These are phyloP conservation scores for Sminthopsis crassicaudata DNA, from an alignment of 2,113 vertebrate genomes.

Conservation along the genomic window DNA sequence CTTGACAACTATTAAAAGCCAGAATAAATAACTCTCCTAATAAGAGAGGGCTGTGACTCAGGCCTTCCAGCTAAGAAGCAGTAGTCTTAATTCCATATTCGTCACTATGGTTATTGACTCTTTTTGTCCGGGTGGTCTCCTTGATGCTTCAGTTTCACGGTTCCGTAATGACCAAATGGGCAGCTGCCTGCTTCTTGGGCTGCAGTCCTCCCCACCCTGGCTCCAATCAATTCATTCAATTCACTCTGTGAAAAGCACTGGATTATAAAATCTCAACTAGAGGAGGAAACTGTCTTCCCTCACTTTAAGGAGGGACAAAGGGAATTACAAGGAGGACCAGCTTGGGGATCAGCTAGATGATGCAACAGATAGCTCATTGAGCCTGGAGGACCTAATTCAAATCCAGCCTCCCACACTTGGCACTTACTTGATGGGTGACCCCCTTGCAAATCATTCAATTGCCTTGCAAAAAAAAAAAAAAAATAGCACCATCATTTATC, in stretches of 20 bases:
- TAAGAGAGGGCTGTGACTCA: not conserved
- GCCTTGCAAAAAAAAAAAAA: no score
- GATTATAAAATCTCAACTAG: not conserved
- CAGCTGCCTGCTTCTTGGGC: not conserved
- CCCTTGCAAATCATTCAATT: no score
- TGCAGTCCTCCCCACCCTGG: not conserved
- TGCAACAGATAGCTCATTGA: no score
- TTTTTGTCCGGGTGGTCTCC: not conserved
- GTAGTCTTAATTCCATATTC: not conserved
- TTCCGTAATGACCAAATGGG: not conserved
- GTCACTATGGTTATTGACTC: not conserved
- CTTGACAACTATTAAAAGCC: not conserved
- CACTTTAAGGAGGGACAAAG: no score
- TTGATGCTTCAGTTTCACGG: not conserved
- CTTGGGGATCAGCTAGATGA: no score
- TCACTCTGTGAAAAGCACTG: not conserved
- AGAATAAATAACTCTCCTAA: slow-evolving; percentile 9
- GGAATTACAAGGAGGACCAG: no score
- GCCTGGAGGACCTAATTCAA: no score
- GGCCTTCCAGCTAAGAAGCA: not conserved
- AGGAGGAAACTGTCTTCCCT: not conserved
- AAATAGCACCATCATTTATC: no score
- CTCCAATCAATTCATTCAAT: not conserved
- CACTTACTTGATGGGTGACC: no score
- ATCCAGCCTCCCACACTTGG: no score